phyloP scores from a whole-genome alignment of 2,888 invertebrate genomes.

The Lepidochrysops patricia region DNA sequence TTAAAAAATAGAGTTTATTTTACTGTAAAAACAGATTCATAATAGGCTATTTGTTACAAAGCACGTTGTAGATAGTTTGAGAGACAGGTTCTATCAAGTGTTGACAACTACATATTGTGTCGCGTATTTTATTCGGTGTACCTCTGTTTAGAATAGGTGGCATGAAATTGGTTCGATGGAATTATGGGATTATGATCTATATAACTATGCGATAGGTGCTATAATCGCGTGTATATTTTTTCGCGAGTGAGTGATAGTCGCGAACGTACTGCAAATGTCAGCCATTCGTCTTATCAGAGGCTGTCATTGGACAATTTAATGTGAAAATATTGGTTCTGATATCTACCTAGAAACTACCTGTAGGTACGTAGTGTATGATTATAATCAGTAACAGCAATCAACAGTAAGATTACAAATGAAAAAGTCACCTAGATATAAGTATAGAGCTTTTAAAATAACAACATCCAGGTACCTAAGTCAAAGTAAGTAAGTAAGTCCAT shows the following conservation, averaged over 20 bases:
- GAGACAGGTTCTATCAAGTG: constrained; percentile 68
- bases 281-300: constrained; percentile 15
- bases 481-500: too few relatives aligned
- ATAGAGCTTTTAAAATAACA: too few relatives aligned
- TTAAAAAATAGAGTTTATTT: constrained; percentile 13
- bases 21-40: neutral
- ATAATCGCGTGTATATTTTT: constrained; percentile 14
- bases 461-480: too few relatives aligned
- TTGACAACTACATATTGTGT: constrained; percentile 71
- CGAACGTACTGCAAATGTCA: constrained; percentile 28
- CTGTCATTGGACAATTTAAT: neutral
- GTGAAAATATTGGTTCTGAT: neutral
- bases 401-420: too few relatives aligned
- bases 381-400: too few relatives aligned
- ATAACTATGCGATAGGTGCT: constrained; percentile 7
- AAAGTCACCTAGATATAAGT: too few relatives aligned
- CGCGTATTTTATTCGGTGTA: constrained; percentile 62
- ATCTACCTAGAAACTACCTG: neutral
- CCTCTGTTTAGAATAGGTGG: constrained; percentile 50
- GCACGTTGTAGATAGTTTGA: constrained; percentile 56
- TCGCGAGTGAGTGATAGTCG: constrained; percentile 22
- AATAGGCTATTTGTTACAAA: constrained; percentile 12
- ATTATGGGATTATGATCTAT: constrained; percentile 18
- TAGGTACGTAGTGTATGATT: too few relatives aligned
- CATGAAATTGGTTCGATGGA: constrained; percentile 43